Evolutionary conservation across 2,797 vertebrate species (phyloP), one percentile per base, ranked within the genome.

Genomic region (Hemitrygon akajei): DNA sequence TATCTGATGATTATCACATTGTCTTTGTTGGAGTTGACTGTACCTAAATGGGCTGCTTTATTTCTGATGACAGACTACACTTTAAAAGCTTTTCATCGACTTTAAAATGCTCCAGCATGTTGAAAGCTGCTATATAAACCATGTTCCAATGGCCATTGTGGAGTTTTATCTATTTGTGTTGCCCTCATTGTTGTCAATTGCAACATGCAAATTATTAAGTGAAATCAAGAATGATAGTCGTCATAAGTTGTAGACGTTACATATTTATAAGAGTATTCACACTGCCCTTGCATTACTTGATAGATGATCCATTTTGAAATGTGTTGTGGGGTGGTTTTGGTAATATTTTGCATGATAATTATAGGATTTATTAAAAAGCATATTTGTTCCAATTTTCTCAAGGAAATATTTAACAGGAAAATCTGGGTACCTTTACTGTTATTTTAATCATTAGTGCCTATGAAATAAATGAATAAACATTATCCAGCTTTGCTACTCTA

Each of bases 371-470:
- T 27, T 27, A 63, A 86, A 60, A n/a, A 12, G 30, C 27, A n/a
- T 60, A 30, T 82, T 86, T 86, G 60, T n/a, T 84, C 9, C 9
- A 84, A 84, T 84, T 60, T 82, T 63, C 82, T 63, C 82, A 63
- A 63, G 58, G 16, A 86, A 86, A n/a, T 10, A 86, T 86, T 86
- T 86, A 86, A 56, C 80, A 60, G 27, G 58, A 86, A 86, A 63
- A 27, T 1, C 40, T 81, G 40, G 1, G 37, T 37, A 16, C 7
- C 37, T 81, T 30, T 60, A n/a, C 16, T 11, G 14, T 66, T 12
- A 6, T 86, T 86, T 86, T 7, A 63, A n/a, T 86, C 58, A n/a
- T 63, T 60, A 30, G 22, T 27, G 30, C 27, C 27, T 12, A 58
- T 12, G 25, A 12, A 60, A 60, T 63, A n/a, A 86, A 86, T 27